Evolutionary conservation across 37 sponge, comb jelly and placozoan species (phyloP).

Genomic region (Bolinopsis microptera): DNA sequence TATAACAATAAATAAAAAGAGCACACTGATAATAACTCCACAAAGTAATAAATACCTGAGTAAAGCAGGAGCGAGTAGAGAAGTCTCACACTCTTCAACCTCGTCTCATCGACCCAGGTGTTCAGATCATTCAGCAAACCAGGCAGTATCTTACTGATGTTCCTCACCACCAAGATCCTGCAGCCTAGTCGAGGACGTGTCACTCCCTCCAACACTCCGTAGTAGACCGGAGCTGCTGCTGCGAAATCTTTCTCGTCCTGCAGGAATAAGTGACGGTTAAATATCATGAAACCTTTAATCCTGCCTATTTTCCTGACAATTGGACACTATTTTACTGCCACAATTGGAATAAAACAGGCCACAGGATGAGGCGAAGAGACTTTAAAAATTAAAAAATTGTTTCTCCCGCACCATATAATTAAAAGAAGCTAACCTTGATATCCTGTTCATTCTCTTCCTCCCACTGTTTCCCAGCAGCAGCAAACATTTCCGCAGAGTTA

Average conservation of each 20-base stretch:
- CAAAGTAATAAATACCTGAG: no score
- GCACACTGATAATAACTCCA: no score
- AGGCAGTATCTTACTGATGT: constrained; percentile 89
- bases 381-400: no score
- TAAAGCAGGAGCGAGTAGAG: constrained; percentile 59
- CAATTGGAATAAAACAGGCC: no score
- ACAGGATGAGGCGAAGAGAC: no score
- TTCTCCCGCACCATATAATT: no score
- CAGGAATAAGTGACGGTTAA: no score
- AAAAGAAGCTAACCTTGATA: constrained; percentile 52
- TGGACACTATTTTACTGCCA: no score
- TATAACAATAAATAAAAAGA: no score
- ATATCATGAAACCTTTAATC: not conserved
- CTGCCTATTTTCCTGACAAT: not conserved
- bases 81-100: constrained; percentile 67
- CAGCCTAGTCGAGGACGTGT: constrained; percentile 85
- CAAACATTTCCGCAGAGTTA: constrained; percentile 14
- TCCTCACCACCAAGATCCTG: constrained; percentile 80
- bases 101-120: constrained; percentile 87
- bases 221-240: not conserved
- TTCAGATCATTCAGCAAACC: constrained; percentile 81
- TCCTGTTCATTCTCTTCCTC: constrained; percentile 61
- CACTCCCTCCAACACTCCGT: constrained; percentile 69
- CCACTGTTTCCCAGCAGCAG: constrained; percentile 55
- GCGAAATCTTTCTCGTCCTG: constrained; percentile 65